Evolutionary conservation across 2,113 vertebrate genomes (phyloP).

Genomic region (Syngnathus typhle): DNA sequence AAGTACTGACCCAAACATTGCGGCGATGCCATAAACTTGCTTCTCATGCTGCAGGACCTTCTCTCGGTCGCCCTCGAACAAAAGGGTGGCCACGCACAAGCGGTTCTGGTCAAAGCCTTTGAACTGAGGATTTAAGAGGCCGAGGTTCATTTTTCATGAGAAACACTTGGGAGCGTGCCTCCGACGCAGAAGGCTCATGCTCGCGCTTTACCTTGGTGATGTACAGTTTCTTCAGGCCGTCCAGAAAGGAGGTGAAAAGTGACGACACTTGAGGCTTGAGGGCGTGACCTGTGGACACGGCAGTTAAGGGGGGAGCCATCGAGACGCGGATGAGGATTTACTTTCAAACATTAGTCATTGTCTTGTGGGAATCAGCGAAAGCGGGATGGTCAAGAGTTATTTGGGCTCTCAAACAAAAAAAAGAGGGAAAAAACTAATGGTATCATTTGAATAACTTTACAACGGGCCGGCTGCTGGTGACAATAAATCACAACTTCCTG

Average conservation of each 20-base stretch:
- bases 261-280: constrained; percentile 98
- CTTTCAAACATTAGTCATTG: constrained; percentile 29
- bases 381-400: constrained; percentile 55
- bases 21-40: constrained; percentile 97
- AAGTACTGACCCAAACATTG: constrained; percentile 88
- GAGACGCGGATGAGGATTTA: constrained; percentile 5
- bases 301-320: constrained; percentile 22
- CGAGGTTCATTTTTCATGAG: constrained; percentile 12
- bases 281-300: constrained; percentile 81
- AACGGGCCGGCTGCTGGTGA: constrained; percentile 57
- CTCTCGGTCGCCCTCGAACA: constrained; percentile 93
- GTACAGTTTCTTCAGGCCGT: constrained; percentile 98
- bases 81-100: constrained; percentile 89
- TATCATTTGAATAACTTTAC: constrained; percentile 69
- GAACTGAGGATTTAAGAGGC: constrained; percentile 76
- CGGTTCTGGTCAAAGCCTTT: constrained; percentile 93
- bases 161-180: constrained; percentile 5
- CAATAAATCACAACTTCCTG: constrained; percentile 72
- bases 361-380: constrained; percentile 26
- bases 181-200: neutral
- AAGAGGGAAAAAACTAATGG: constrained; percentile 62
- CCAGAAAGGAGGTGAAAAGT: constrained; percentile 97
- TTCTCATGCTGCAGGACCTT: constrained; percentile 98
- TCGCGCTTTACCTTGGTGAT: constrained; percentile 87
- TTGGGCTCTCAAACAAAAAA: constrained; percentile 65